These are phyloP conservation scores for Tanypteryx hageni DNA, from an alignment of 2,888 invertebrate species.

Conservation along the genomic window DNA sequence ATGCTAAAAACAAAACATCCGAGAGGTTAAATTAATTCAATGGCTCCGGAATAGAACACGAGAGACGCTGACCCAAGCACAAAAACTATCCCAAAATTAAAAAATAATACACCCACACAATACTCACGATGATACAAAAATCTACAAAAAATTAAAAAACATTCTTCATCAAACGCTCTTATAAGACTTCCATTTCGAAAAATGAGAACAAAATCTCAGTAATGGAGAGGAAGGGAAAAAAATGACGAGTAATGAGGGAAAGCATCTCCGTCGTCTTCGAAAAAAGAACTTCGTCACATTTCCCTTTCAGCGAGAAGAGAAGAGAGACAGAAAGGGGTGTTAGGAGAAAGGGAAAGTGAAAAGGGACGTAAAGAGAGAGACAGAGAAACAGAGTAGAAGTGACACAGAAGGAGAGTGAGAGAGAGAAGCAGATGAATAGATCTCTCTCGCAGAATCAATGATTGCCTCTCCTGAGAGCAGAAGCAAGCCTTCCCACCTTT, in stretches of 20 bases:
- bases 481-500: conserved; percentile 53
- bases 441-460: conserved; percentile 52
- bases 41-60: background rate
- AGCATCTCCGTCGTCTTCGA: background rate
- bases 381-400: background rate
- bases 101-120: background rate
- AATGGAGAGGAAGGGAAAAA: conserved; percentile 2
- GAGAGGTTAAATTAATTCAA: background rate
- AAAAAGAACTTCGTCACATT: background rate
- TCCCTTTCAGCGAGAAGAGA: background rate
- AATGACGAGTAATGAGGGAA: conserved; percentile 18
- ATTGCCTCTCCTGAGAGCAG: conserved; percentile 56
- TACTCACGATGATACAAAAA: background rate
- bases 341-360: background rate
- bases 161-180: conserved; percentile 45
- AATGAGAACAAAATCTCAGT: conserved; percentile 54
- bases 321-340: background rate
- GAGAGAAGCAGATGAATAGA: conserved; percentile 32
- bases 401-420: background rate
- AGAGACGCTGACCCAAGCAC: conserved; percentile 3
- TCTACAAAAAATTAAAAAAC: background rate
- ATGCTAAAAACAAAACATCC: background rate
- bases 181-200: conserved; percentile 60
- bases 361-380: background rate
- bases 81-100: background rate